Base-by-base conservation (phyloP, 2,113 vertebrate genomes). In the Nanorana parkeri region DNA sequence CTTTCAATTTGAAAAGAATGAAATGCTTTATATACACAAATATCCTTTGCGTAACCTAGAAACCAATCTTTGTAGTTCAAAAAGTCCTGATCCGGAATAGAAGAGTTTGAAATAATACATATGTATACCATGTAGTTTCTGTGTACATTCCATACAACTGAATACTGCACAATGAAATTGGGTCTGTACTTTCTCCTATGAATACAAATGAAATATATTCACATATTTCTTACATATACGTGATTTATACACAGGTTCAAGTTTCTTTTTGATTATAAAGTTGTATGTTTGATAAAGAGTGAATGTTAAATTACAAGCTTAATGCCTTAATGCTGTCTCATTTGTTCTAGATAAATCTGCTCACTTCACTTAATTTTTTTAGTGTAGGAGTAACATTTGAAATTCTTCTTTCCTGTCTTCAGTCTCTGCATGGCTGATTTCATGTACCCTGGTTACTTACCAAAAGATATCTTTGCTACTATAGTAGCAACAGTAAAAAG, bases 11-110 rank as follows among this genome's bases (percentile, higher is more conserved):
- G 15, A 21, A 47, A 78, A 17, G 36, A 67, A 60, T 83, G 29
- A 76, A 82, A 83, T 76, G 52, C 52, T 83, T 68, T 64, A 68
- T 56, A 76, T 83, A 75, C 41, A 83, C 80, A 83, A 76, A 75
- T 83, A 83, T 41, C 64, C 54, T 68, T 76, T 36, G 54, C 64
- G 80, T 76, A 76, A 83, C 80, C 64, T 76, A 76, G 71, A 76
- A 76, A 83, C 80, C 63, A 56, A 75, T 76, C 52, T 23, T 66
- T 76, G 71, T 28, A 75, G 80, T 83, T 83, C 72, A 83, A 83
- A 82, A 83, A 72, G 72, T 81, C 63, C 63, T 81, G 69, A 51
- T 81, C 52, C 63, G 75, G 69, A 51, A 76, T 29, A 83, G 17
- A 67, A 51, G 65, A 60, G 26, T 60, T 72, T 65, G 56, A 68